These are phyloP conservation scores for Nemapogon koenigi DNA, from an alignment of 2,888 invertebrate species.

Conservation along the genomic window DNA sequence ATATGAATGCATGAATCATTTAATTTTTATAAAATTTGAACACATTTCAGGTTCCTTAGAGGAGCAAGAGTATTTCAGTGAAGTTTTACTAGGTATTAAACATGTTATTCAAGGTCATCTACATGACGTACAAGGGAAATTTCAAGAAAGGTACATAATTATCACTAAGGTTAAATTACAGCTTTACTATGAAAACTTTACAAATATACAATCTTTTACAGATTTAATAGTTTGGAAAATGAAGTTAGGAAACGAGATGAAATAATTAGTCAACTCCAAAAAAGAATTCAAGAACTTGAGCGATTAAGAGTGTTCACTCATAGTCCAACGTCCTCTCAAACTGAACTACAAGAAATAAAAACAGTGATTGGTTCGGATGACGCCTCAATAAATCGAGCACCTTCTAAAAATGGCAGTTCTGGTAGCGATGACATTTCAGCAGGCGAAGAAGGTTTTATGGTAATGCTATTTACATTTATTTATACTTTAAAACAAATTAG, in stretches of 20 bases:
- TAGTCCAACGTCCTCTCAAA: conserved; percentile 19
- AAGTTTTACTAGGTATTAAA: conserved; percentile 80
- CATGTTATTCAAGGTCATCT: conserved; percentile 80
- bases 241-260: conserved; percentile 84
- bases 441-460: conserved; percentile 58
- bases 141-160: conserved; percentile 62
- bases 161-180: background rate
- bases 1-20: background rate
- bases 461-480: conserved; percentile 18
- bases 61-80: conserved; percentile 83
- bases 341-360: conserved; percentile 18
- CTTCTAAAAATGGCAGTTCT: conserved; percentile 42
- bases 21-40: conserved; percentile 13
- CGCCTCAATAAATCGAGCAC: conserved; percentile 19
- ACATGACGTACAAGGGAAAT: conserved; percentile 74
- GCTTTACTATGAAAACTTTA: background rate
- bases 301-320: conserved; percentile 31
- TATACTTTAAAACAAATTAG: background rate
- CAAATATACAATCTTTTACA: conserved; percentile 20
- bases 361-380: conserved; percentile 11
- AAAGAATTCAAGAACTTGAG: conserved; percentile 74
- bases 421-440: conserved; percentile 53
- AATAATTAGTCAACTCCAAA: conserved; percentile 79
- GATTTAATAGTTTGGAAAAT: conserved; percentile 78
- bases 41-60: conserved; percentile 65